Evolutionary conservation across 2,888 invertebrate species (phyloP), one percentile per base, ranked within the genome.

Genomic region (Limnephilus lunatus): DNA sequence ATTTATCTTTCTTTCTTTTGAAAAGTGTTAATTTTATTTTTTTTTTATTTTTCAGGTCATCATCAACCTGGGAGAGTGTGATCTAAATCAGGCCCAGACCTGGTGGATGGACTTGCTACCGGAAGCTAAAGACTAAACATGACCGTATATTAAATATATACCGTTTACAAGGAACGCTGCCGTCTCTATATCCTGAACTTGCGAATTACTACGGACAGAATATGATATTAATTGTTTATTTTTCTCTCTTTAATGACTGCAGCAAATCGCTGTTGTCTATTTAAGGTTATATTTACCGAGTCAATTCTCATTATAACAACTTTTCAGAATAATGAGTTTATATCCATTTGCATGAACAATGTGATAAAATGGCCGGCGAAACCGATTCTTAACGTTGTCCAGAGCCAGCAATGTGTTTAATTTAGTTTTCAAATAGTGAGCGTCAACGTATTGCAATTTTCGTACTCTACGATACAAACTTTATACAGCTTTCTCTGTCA

Each of bases 51-150:
- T 83, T 83, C 35, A 83, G 83, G 83, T 83, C 11, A 83, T 97
- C 89, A 95, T 98, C 81, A 96, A 97, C 94, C 95, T 98, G 91
- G 96, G 97, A 92, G 97, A 97, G 93, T 96, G 97, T 91, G 97
- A 98, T 94, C 95, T 97, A 94, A 96, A 97, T 19, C 97, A 97
- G 94, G 97, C 97, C 1, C 95, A 96, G 94, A 98, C 98, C 4
- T 95, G 97, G 94, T 98, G 98, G 98, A 97, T 97, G 94, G 97
- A 98, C 94, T 95, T 98, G 88, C 95, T 97, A 94, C 97, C 97
- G 7, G 97, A 97, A 95, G 94, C 95, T 44, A 92, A 91, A 80
- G 93, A 93, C 44, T 93, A 92, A 93, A 19, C 85, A n/a, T 80
- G 88, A 89, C 82, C 82, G 48, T 31, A 12, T 30, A 44, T n/a